phyloP scores from a whole-genome alignment of 2,797 vertebrate genomes.

The Eulemur rubriventer region DNA sequence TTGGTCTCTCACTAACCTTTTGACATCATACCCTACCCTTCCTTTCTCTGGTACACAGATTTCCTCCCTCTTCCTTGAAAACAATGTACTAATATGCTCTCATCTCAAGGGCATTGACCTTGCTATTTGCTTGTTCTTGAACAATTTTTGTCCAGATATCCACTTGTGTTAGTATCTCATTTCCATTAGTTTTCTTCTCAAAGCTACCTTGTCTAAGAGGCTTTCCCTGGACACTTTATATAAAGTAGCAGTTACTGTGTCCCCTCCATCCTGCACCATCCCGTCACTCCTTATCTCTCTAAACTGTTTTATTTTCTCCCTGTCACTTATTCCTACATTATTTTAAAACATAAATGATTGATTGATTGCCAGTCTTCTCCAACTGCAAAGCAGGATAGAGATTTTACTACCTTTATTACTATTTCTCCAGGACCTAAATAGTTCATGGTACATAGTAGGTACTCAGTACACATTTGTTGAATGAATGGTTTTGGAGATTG shows the following conservation, averaged over 20 bases:
- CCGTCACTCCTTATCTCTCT: background rate
- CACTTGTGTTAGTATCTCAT: background rate
- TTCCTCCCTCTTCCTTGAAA: background rate
- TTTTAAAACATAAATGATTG: background rate
- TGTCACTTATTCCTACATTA: background rate
- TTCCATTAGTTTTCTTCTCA: background rate
- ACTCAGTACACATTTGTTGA: background rate
- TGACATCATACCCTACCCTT: background rate
- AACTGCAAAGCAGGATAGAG: background rate
- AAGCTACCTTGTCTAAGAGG: background rate
- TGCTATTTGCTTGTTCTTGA: background rate
- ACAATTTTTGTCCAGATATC: background rate
- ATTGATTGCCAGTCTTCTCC: background rate
- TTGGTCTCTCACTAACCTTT: background rate
- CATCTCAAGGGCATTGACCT: background rate
- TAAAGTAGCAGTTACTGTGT: background rate
- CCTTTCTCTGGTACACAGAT: background rate
- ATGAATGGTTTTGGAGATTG: background rate
- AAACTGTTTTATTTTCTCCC: background rate
- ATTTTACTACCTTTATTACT: background rate
- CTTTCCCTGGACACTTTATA: background rate
- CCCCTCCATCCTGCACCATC: accelerated
- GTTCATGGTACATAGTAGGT: background rate
- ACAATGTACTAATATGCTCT: background rate
- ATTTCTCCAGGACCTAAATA: background rate